Percentiles rank a stretch among this genome's conserved stretches.
These are phyloP conservation scores for Drosophila tanythrix DNA, from an alignment of 2,888 invertebrate genomes.

Conservation along the genomic window DNA sequence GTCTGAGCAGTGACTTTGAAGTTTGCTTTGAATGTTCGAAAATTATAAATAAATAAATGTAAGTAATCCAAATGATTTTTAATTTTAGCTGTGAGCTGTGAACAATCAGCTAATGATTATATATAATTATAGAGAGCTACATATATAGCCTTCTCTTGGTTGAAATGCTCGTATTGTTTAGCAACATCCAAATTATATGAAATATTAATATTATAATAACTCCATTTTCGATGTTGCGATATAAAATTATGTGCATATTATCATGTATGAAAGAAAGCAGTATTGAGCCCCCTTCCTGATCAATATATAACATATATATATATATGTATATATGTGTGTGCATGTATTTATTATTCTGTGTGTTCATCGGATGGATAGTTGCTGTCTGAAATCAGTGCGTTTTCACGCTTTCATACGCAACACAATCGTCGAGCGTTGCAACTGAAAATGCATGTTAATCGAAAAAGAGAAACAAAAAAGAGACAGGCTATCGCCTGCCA, in stretches of 20 bases:
- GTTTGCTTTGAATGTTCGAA: neutral
- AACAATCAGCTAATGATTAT: neutral
- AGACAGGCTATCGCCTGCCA: neutral
- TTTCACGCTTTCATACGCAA: conserved; percentile 65
- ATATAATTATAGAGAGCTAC: neutral
- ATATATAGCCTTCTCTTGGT: neutral
- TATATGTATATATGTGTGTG: neutral
- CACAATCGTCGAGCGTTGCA: conserved; percentile 31
- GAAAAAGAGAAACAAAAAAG: neutral
- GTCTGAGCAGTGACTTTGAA: neutral
- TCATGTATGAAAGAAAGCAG: neutral
- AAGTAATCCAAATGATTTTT: neutral
- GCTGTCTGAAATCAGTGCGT: conserved; percentile 41
- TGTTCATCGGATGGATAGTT: conserved; percentile 36
- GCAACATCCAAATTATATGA: neutral
- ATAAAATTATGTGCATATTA: neutral
- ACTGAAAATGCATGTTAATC: conserved; percentile 15
- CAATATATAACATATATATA: neutral
- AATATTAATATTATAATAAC: neutral
- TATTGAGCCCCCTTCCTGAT: neutral
- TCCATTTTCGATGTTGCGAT: neutral
- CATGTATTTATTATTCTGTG: conserved; percentile 2
- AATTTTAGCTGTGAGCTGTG: neutral
- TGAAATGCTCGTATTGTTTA: too few species aligned
- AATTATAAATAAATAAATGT: too few species aligned